Base-by-base conservation (phyloP, 2,888 invertebrate species). In the Gandaritis pyraliata region DNA sequence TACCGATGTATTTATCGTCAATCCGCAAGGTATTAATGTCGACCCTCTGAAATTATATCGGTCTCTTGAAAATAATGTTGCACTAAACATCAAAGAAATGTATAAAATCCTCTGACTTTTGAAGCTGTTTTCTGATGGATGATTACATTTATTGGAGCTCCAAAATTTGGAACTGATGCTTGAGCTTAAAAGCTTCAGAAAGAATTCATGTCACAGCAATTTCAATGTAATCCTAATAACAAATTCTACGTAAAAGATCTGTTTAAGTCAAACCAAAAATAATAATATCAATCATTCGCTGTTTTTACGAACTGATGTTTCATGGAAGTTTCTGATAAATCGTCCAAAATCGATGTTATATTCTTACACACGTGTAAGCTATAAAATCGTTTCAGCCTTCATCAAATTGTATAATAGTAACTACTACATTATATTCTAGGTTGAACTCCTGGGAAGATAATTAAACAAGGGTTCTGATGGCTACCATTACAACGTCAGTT, bases 1-100 rank as follows among this genome's bases (percentile, higher is more conserved):
- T n/a, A 36, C 43, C n/a, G 45, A 60, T 60, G 39, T 61, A 55
- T 55, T 51, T 51, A 61, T 55, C 23, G 16, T 49, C 38, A 55
- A 46, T 50, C 13, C 15, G 15, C 58, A 48, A 43, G 12, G 41
- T 30, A 54, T 53, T 49, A 41, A 49, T 41, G 59, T 53, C 52
- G 23, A 15, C 36, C 33, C 18, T 46, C 29, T 61, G 29, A 58
- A 43, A 43, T 16, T 39, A 58, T 51, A 58, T 16, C 45, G 29
- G 23, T 45, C 30, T 46, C 23, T 52, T 52, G 43, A 29, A 43
- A 52, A 49, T 61, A 29, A 52, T 56, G 33, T 52, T 56, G 29
- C 51, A 30, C 39, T 43, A 36, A 43, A 61, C 61, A 48, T 56
- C 57, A 53, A 49, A 57, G 43, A 56, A 47, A 36, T 57, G 47